phyloP scores from a whole-genome alignment of 2,888 invertebrate genomes.

The Lapara coniferarum region DNA sequence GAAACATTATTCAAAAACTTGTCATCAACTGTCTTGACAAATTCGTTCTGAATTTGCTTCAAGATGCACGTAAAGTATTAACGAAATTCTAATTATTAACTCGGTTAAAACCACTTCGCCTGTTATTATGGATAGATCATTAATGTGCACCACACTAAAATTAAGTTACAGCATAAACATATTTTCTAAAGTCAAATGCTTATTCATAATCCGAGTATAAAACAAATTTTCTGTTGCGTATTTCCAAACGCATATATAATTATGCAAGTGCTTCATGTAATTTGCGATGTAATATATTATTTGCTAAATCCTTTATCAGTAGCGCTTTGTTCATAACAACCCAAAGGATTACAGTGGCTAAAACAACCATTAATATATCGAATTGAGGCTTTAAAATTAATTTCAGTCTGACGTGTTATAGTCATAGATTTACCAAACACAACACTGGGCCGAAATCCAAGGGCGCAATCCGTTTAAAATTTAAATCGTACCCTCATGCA shows the following conservation, averaged over 20 bases:
- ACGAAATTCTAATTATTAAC: too few relatives aligned
- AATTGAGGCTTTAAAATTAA: constrained; percentile 68
- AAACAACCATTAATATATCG: constrained; percentile 72
- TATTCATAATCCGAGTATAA: not conserved
- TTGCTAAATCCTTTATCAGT: constrained; percentile 63
- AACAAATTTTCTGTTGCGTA: not conserved
- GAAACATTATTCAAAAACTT: too few relatives aligned
- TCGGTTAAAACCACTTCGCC: too few relatives aligned
- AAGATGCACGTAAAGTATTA: too few relatives aligned
- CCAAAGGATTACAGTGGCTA: constrained; percentile 59
- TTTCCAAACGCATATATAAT: not conserved
- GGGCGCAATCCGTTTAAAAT: constrained; percentile 84
- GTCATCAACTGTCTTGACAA: too few relatives aligned
- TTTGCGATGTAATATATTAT: constrained; percentile 55
- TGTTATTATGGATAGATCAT: too few relatives aligned
- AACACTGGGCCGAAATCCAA: constrained; percentile 77
- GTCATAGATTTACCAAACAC: constrained; percentile 80
- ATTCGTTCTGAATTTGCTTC: too few relatives aligned
- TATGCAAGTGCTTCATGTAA: constrained; percentile 16
- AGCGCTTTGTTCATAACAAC: constrained; percentile 51
- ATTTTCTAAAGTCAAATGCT: not conserved
- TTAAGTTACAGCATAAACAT: not conserved
- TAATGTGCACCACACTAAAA: too few relatives aligned
- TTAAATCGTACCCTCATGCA: constrained; percentile 83
- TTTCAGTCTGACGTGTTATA: constrained; percentile 52